Evolutionary conservation across 2,888 invertebrate species (phyloP).

Genomic region (Glyphotaelius pellucidus): DNA sequence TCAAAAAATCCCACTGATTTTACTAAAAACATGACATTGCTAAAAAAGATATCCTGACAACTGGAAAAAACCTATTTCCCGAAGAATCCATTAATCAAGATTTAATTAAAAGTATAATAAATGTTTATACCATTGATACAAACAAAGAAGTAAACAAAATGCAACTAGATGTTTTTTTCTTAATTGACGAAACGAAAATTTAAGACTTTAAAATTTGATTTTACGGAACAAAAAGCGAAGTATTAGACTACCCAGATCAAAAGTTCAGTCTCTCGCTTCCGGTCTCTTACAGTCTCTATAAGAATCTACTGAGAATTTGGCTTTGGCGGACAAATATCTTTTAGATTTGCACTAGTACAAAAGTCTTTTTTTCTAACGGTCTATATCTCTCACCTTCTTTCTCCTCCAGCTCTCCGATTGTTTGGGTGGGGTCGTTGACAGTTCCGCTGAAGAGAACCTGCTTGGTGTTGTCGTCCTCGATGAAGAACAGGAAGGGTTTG

Average conservation of each 20-base stretch:
- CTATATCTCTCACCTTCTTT: not conserved
- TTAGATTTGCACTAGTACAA: not conserved
- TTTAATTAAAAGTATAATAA: too few species aligned
- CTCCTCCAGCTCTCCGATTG: conserved; percentile 20
- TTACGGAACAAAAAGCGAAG: too few species aligned
- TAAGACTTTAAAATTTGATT: too few species aligned
- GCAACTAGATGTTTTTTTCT: too few species aligned
- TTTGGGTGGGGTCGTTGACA: conserved; percentile 79
- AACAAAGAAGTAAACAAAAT: too few species aligned
- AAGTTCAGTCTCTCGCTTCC: too few species aligned
- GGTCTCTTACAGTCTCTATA: too few species aligned
- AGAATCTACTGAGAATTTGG: not conserved
- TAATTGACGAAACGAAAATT: too few species aligned
- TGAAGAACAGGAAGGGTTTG: conserved; percentile 88
- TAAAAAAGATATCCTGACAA: not conserved
- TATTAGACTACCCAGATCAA: too few species aligned
- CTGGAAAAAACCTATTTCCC: not conserved
- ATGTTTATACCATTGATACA: too few species aligned
- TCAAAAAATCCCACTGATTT: not conserved
- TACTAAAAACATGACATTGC: not conserved
- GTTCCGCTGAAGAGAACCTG: conserved; percentile 87
- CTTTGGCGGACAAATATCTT: not conserved
- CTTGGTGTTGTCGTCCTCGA: conserved; percentile 85
- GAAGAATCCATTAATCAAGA: too few species aligned
- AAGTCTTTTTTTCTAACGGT: not conserved